Base-by-base conservation (phyloP, 1,140 invertebrate genomes). In the Dinothrombium tinctorium region DNA sequence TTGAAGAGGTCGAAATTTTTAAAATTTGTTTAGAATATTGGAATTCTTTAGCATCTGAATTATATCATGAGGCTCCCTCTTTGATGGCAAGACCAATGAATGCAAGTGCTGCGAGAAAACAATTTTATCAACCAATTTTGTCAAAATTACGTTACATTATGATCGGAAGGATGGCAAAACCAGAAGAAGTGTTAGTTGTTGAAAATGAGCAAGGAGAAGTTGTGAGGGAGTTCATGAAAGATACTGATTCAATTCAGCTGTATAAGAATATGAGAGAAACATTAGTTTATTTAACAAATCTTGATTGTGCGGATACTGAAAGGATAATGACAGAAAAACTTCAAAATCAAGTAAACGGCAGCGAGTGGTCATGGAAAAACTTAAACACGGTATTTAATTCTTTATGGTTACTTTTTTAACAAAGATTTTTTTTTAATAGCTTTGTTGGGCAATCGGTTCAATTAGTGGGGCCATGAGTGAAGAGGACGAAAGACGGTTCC, bases 211-310 rank as follows among this genome's bases (percentile, higher is more conserved):
- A 98, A 61, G 94, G 94, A 21, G 94, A 99, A 65, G 90, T 98
- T 39, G 90, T 99, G 2, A 63, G 94, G 36, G 94, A 99, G 60
- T 94, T 98, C 56, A 95, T 99, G 83, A 96, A 96, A 61, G 94
- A 99, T 59, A 99, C 94, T 31, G 94, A 99, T 65, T 84, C 90
- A 8, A 96, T 99, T 49, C 94, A 94, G 63, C 67, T 99, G 51
- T 99, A 99, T 60, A 98, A 96, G 62, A 98, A 90, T 55, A 99
- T 99, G 94, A 69, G 90, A 48, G 94, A 99, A 63, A 96, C 89
- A 31, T 66, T 98, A 25, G 92, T 99, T 3, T 98, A 96, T 60
- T 67, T 99, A 31, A 99, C 94, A 11, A 92, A 99, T 73, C 73
- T 99, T 54, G 89, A 98, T 63, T 94, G 84, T 57, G 69, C 71